Conservation (phyloP, 2,113 vertebrate species). For the Engraulis encrasicolus region DNA sequence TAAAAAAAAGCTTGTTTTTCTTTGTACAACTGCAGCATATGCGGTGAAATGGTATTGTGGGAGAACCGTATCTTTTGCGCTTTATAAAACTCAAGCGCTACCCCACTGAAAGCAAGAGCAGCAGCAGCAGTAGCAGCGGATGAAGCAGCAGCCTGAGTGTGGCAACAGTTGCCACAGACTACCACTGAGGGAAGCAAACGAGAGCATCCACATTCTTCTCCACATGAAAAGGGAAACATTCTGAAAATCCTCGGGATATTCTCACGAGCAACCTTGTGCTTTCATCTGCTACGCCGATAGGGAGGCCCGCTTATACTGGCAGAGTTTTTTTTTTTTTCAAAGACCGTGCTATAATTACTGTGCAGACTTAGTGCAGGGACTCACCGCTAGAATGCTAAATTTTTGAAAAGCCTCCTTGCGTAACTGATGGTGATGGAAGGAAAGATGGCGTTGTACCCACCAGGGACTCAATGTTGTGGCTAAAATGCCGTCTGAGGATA, state of each 20-base stretch:
- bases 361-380: neutral
- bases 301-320: constrained; percentile 45
- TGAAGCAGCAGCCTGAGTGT: neutral
- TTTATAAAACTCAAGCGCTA: neutral
- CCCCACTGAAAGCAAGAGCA: neutral
- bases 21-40: no score
- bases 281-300: constrained; percentile 40
- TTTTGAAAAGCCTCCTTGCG: neutral
- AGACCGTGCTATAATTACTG: neutral
- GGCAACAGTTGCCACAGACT: neutral
- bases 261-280: constrained; percentile 46
- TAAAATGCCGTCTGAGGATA: neutral
- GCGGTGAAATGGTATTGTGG: no score
- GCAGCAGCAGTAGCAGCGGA: no score
- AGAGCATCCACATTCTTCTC: neutral
- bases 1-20: no score
- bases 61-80: no score
- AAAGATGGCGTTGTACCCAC: neutral
- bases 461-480: neutral
- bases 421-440: neutral
- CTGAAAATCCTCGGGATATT: constrained; percentile 17
- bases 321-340: no score
- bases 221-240: neutral
- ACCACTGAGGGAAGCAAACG: neutral
- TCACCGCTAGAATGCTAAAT: neutral